phyloP scores from a whole-genome alignment of 2,113 vertebrate genomes.

The Nanorana parkeri region DNA sequence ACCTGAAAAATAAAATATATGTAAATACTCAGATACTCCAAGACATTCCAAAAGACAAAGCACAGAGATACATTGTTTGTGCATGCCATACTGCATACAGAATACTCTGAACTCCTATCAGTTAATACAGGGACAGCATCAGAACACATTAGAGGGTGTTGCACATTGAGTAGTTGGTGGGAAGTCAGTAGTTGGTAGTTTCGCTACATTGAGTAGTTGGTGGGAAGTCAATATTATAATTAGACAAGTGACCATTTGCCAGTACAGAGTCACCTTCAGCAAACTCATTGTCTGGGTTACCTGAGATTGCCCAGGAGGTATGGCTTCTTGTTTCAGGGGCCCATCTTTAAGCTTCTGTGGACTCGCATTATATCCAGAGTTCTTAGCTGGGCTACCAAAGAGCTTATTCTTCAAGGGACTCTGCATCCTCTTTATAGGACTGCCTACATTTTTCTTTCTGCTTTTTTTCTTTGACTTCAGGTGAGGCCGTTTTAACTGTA shows the following conservation, averaged over 20 bases:
- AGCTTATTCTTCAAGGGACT: slow-evolving; percentile 85
- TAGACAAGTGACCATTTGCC: too few species aligned
- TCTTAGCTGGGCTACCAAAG: slow-evolving; percentile 79
- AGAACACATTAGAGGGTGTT: too few species aligned
- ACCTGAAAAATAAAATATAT: slow-evolving; percentile 65
- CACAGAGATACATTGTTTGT: neutral
- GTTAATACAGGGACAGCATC: too few species aligned
- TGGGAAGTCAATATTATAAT: too few species aligned
- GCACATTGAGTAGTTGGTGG: too few species aligned
- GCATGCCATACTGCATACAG: too few species aligned
- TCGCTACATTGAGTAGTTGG: too few species aligned
- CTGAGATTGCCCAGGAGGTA: slow-evolving; percentile 68
- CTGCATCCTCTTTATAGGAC: slow-evolving; percentile 80
- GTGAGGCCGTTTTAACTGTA: slow-evolving; percentile 78
- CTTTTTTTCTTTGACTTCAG: slow-evolving; percentile 81
- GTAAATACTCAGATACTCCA: too few species aligned
- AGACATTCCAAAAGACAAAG: neutral
- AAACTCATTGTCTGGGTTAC: slow-evolving; percentile 65
- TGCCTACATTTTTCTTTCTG: slow-evolving; percentile 80
- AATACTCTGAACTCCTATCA: too few species aligned
- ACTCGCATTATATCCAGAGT: slow-evolving; percentile 63
- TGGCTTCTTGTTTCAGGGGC: slow-evolving; percentile 75
- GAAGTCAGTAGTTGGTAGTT: too few species aligned
- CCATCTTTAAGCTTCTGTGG: slow-evolving; percentile 79
- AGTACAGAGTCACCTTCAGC: too few species aligned